phyloP scores from a whole-genome alignment of 2,113 vertebrate genomes.

The Stigmatopora argus region DNA sequence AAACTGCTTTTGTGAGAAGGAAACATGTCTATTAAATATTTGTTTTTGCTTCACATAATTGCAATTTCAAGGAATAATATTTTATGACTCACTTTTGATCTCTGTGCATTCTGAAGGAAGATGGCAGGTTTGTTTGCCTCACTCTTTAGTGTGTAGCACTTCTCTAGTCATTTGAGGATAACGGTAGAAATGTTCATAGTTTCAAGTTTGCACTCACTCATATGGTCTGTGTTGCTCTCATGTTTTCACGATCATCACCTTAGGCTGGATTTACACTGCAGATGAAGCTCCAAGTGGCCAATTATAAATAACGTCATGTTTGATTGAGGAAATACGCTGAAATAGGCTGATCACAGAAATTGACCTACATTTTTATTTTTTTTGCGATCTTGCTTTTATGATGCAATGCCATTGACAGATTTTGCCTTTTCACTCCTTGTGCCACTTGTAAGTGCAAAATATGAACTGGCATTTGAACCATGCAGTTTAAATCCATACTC shows the following conservation, averaged over 20 bases:
- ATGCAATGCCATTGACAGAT: background rate
- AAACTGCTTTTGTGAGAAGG: no score
- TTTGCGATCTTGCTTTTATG: background rate
- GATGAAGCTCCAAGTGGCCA: background rate
- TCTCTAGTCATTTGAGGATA: conserved; percentile 1
- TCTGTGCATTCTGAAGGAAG: conserved; percentile 32
- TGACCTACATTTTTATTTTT: no score
- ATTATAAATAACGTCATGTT: background rate
- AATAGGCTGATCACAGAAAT: no score
- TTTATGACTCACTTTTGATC: conserved; percentile 28
- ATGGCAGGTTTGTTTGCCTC: conserved; percentile 36
- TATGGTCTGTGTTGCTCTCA: conserved; percentile 4
- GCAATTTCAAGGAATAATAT: background rate
- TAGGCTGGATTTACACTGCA: conserved; percentile 11
- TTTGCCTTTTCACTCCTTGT: no score
- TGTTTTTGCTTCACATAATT: background rate
- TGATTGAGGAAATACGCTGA: no score
- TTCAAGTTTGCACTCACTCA: background rate
- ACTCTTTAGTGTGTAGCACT: conserved; percentile 15
- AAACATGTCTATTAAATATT: background rate
- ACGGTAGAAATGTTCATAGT: background rate
- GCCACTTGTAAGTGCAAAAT: background rate
- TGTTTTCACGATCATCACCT: conserved; percentile 7
- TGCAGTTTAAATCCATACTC: background rate
- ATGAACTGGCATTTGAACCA: background rate